These are phyloP conservation scores for Formicarius rufipectus DNA, from an alignment of 2,113 vertebrate genomes.

Conservation along the genomic window DNA sequence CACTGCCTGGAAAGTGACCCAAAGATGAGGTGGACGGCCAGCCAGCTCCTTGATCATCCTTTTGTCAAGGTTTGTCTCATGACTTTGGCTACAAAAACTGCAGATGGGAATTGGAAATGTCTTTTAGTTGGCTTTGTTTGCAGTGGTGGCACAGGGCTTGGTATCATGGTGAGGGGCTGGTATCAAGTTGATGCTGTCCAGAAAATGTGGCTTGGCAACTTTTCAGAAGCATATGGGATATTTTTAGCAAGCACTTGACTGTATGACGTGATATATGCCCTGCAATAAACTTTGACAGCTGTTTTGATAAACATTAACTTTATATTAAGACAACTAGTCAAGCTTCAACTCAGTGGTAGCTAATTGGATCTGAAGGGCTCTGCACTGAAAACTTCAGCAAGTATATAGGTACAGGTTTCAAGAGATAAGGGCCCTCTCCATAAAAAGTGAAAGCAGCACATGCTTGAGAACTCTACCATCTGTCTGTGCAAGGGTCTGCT, in stretches of 20 bases:
- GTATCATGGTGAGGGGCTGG: background rate
- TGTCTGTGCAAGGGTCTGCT: background rate
- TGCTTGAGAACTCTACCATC: background rate
- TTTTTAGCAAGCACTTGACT: background rate
- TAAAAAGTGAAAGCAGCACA: background rate
- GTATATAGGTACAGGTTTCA: background rate
- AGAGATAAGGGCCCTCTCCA: background rate
- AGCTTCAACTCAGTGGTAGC: background rate
- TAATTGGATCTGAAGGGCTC: background rate
- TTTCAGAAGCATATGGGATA: background rate
- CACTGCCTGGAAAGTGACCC: slow-evolving; percentile 98
- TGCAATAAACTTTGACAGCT: background rate
- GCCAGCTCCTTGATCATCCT: slow-evolving; percentile 94
- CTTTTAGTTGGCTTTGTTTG: background rate
- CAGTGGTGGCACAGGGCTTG: background rate
- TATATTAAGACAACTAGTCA: background rate
- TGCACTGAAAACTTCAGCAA: background rate
- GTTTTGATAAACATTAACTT: background rate
- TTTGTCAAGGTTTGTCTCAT: slow-evolving; percentile 90
- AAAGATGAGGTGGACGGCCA: slow-evolving; percentile 93
- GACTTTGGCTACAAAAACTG: background rate
- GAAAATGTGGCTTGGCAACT: background rate
- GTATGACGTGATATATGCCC: background rate
- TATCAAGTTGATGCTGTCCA: background rate
- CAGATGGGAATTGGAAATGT: background rate